Base-by-base conservation (phyloP, 2,113 vertebrate species). In the Myiagra hebetior region DNA sequence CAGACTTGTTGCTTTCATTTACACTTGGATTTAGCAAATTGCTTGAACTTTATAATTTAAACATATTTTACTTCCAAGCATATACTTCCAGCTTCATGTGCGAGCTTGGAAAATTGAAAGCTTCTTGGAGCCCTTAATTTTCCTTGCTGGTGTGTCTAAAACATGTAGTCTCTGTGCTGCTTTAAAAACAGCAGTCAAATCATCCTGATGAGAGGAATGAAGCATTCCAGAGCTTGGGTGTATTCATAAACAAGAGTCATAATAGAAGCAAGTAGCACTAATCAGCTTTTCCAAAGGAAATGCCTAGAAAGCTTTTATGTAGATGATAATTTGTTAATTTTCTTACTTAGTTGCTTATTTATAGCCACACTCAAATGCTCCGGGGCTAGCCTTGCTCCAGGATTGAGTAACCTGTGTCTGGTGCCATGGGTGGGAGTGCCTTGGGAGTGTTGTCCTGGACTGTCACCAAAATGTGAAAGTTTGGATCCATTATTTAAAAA, bases 241-340 rank as follows among this genome's bases (percentile, higher is more conserved):
- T 88, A 56, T 81, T 68, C 49, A 35, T 79, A 81, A 94, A 55
- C 2, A 10, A 82, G 76, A 90, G 24, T 94, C 65, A 11, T 87
- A 70, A 80, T 91, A 93, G 88, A 95, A 84, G 85, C 93, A 84
- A 84, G 83, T 92, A 96, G 79, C 83, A 84, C 92, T 96, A 85
- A 97, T 78, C 92, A 96, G 83, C 90, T 96, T 96, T 96, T 96
- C 92, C 90, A 90, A 89, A 96, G 83, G 83, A 96, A 94, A 96
- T 95, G 76, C 86, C 80, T 95, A 92, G 91, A 92, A 95, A 94
- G 86, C 80, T 96, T 91, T 94, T 93, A 87, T 69, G 37, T 93
- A 96, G 80, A 53, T 93, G 50, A 72, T 86, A 4, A 89, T 85
- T 84, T 81, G 68, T 91, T 95, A 81, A 73, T 89, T 95, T 96